Conservation (phyloP, 2,888 invertebrate species). For the Diplolepis rosae region DNA sequence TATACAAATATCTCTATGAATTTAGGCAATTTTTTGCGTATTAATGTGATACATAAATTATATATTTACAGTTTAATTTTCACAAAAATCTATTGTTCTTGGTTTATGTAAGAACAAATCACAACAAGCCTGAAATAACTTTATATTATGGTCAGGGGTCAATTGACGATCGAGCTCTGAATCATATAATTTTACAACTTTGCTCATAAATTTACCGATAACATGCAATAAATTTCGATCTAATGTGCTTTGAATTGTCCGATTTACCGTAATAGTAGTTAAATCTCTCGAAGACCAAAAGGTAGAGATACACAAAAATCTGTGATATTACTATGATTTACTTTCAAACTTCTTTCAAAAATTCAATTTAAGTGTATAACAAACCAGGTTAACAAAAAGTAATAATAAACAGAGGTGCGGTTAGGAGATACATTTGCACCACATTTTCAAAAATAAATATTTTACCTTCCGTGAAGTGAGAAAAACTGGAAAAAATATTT, state of each 20-base stretch:
- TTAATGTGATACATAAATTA: too few relatives aligned
- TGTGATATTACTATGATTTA: too few relatives aligned
- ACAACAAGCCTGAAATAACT: neutral
- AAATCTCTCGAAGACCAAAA: neutral
- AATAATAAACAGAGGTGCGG: too few relatives aligned
- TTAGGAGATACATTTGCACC: too few relatives aligned
- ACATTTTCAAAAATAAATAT: too few relatives aligned
- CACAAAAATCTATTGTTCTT: neutral
- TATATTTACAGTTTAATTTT: neutral
- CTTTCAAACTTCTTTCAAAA: too few relatives aligned
- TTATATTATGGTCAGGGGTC: slow-evolving; percentile 18
- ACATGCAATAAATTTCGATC: slow-evolving; percentile 21
- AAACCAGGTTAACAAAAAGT: too few relatives aligned
- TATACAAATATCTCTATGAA: too few relatives aligned
- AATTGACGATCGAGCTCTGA: slow-evolving; percentile 16
- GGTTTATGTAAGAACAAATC: slow-evolving; percentile 18
- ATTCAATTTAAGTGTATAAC: too few relatives aligned
- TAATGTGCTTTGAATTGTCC: slow-evolving; percentile 14
- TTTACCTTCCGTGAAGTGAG: too few relatives aligned
- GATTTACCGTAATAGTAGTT: slow-evolving; percentile 21
- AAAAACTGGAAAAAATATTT: too few relatives aligned
- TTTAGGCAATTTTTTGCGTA: too few relatives aligned
- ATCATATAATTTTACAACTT: slow-evolving; percentile 21
- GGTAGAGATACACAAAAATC: neutral
- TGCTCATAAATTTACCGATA: slow-evolving; percentile 19